A percentile compares a stretch with the other conserved stretches of the same genome.
Evolutionary conservation across 2,113 vertebrate genomes (phyloP).

Genomic region (Oenanthe melanoleuca): DNA sequence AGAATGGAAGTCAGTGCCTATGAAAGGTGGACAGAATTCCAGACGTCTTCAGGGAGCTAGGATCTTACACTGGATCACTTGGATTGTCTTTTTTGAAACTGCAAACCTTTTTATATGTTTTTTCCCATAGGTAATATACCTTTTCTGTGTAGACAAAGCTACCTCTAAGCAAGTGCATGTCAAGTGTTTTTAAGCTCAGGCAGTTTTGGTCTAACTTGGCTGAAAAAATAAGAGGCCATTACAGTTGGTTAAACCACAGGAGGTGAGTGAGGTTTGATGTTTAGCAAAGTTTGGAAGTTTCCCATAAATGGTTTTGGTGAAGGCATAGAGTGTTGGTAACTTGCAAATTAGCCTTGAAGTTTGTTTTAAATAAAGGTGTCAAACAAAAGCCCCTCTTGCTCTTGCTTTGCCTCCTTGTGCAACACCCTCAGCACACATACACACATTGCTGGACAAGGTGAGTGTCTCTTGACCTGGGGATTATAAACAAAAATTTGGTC

Average conservation of each 20-base stretch:
- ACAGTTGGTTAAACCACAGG: not conserved
- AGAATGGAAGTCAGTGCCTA: not conserved
- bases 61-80: not conserved
- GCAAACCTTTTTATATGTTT: not conserved
- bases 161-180: not conserved
- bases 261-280: not conserved
- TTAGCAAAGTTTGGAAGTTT: not conserved
- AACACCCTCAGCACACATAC: not conserved
- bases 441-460: not conserved
- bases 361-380: slow-evolving; percentile 56
- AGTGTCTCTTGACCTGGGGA: not conserved
- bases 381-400: not conserved
- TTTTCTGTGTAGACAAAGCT: not conserved
- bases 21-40: not conserved
- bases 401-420: not conserved
- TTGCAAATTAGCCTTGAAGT: slow-evolving; percentile 7
- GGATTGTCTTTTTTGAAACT: not conserved
- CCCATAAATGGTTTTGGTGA: not conserved
- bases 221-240: not conserved
- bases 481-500: not conserved
- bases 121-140: not conserved
- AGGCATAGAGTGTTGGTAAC: not conserved
- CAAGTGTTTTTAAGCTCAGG: not conserved
- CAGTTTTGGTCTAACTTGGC: not conserved
- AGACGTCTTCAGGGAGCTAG: not conserved